Conservation (phyloP, 2,113 vertebrate species). For the Petromus typicus region DNA sequence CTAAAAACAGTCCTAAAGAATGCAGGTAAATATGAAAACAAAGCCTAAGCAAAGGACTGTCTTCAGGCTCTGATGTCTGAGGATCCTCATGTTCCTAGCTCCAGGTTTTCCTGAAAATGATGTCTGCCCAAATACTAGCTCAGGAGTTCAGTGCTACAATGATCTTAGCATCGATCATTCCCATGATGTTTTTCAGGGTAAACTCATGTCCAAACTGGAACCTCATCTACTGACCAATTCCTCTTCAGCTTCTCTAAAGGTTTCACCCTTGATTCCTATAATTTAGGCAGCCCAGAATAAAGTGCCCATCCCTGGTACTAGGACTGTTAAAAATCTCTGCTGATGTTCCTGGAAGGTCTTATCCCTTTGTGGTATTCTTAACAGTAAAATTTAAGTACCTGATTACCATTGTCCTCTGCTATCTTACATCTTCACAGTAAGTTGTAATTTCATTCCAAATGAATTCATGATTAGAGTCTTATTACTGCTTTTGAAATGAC, state of each 20-base stretch:
- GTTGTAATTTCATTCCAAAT: not conserved
- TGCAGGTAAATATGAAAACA: not conserved
- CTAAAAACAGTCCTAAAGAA: not conserved
- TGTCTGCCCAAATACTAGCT: not conserved
- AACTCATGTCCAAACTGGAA: not conserved
- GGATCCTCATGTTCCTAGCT: not conserved
- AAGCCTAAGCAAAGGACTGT: not conserved
- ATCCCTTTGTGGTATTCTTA: not conserved
- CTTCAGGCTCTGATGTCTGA: not conserved
- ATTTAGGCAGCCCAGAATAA: not conserved
- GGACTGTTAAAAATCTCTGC: not conserved
- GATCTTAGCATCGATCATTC: not conserved
- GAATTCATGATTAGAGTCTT: not conserved
- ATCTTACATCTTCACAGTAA: not conserved
- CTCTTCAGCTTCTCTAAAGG: not conserved
- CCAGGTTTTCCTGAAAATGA: not conserved
- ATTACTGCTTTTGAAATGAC: not conserved
- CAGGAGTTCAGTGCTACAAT: not conserved
- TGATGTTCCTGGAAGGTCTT: not conserved
- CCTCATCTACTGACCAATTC: not conserved
- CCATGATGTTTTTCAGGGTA: not conserved
- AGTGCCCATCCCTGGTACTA: not conserved
- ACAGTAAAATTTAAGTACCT: not conserved
- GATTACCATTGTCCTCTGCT: not conserved
- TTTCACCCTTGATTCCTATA: not conserved